phyloP scores from a whole-genome alignment of 2,113 vertebrate species.

The Perca fluviatilis region DNA sequence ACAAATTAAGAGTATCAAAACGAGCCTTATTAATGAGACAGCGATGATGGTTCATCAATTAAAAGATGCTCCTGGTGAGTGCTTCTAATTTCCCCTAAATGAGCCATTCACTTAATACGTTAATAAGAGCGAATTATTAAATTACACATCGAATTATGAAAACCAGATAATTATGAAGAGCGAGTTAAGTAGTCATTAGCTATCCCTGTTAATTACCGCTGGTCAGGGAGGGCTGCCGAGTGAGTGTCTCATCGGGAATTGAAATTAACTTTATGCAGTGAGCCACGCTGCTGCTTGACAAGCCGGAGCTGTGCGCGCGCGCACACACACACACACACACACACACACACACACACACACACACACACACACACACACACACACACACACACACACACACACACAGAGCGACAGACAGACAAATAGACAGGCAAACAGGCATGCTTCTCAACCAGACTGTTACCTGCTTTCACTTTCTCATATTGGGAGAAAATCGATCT shows the following conservation, averaged over 20 bases:
- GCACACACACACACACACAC: background rate
- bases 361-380: background rate
- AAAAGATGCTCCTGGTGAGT: constrained; percentile 84
- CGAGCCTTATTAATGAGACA: constrained; percentile 79
- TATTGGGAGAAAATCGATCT: constrained; percentile 85
- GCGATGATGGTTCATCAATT: constrained; percentile 82
- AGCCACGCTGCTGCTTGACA: constrained; percentile 88
- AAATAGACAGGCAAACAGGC: constrained; percentile 24
- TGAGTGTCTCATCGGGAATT: constrained; percentile 95
- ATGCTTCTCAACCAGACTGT: constrained; percentile 22
- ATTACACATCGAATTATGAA: constrained; percentile 99
- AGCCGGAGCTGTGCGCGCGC: constrained; percentile 26
- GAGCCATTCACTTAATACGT: constrained; percentile 93
- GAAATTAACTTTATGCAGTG: constrained; percentile 93
- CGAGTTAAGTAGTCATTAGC: constrained; percentile 99
- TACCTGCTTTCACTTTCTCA: constrained; percentile 87
- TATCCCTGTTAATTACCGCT: constrained; percentile 99
- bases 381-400: constrained; percentile 9
- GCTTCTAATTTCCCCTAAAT: constrained; percentile 87
- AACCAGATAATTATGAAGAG: constrained; percentile 98
- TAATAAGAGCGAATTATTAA: constrained; percentile 99
- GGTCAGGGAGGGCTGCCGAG: constrained; percentile 92
- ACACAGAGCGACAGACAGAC: constrained; percentile 2
- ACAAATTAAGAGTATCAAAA: constrained; percentile 79
- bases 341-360: background rate